Base-by-base conservation (phyloP, 2,888 invertebrate species). In the Pristionchus exspectatus region DNA sequence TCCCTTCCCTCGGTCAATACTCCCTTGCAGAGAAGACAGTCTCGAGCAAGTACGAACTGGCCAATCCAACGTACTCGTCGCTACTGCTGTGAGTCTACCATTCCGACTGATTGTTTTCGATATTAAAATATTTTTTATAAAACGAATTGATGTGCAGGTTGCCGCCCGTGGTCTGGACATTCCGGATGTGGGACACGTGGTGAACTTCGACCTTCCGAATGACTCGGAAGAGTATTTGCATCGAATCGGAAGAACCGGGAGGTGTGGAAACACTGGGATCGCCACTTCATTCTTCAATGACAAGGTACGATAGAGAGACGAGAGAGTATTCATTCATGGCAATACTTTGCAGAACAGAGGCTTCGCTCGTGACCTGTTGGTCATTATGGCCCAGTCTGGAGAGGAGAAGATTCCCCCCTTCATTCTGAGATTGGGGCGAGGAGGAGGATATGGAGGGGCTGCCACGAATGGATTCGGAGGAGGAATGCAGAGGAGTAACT, bases 21-120 rank as follows among this genome's bases (percentile, higher is more conserved):
- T 50, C 63, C 27, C 2, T 74, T 74, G 0, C 72, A 88, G 93
- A 12, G 92, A 92, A 81, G 90, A 91, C 69, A 92, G 92, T 56
- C 89, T 93, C 66, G 91, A 91, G 54, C 72, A 91, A 84, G 92
- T 93, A 90, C 91, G 92, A 7, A 90, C 90, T 21, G 99, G 98
- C 90, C 96, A 97, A 95, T 90, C 81, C 88, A 91, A 92, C 33
- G 90, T 93, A 33, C 91, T 93, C n/a, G 92, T 93, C 12, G 93
- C 93, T 16, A 93, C 93, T 66, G 93, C 93, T 44, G 93, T 91
- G 24, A 63, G 90, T 84, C 30, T 54, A 1, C 50, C 1, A 83
- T 83, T 83, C 44, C 44, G 27, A 5, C 27, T 38, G 4, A 12
- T 24, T 59, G 3, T 30, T 59, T 14, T 59, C 5, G 18, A 74